Percentiles rank a stretch among this genome's conserved stretches.
These are phyloP conservation scores for Heliornis fulica DNA, from an alignment of 2,113 vertebrate genomes.

Conservation along the genomic window DNA sequence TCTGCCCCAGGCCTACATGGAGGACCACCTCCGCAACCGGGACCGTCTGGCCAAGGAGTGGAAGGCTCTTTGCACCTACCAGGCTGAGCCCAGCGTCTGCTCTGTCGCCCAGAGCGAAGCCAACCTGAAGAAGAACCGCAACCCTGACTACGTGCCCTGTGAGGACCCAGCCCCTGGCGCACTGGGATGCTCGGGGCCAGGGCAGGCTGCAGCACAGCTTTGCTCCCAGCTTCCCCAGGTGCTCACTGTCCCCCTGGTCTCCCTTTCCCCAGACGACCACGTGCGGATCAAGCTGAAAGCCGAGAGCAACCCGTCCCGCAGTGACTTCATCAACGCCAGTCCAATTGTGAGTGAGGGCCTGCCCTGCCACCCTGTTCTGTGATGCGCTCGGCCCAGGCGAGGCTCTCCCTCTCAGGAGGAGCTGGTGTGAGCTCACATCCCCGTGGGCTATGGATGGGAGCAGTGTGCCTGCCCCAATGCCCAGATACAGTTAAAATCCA, in stretches of 20 bases:
- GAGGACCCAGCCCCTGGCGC: constrained; percentile 54
- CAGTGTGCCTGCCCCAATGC: not conserved
- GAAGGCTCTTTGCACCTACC: constrained; percentile 93
- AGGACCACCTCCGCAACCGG: constrained; percentile 93
- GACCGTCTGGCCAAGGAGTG: constrained; percentile 95
- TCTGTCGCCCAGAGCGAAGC: constrained; percentile 76
- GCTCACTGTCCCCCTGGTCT: not conserved
- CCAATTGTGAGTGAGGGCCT: constrained; percentile 83
- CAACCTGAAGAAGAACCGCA: constrained; percentile 92
- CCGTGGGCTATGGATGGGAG: not conserved
- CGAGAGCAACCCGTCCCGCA: constrained; percentile 84
- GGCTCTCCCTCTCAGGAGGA: not conserved
- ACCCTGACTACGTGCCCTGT: constrained; percentile 89
- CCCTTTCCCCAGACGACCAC: constrained; percentile 83
- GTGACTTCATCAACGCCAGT: constrained; percentile 97
- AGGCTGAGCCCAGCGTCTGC: constrained; percentile 89
- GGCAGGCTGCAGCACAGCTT: accelerated
- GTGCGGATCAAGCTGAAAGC: constrained; percentile 92
- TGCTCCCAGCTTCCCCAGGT: not conserved
- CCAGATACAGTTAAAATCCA: not conserved
- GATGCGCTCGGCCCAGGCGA: not conserved
- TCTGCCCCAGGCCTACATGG: constrained; percentile 89
- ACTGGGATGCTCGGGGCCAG: accelerated
- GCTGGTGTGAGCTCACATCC: not conserved
- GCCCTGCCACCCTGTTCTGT: accelerated